Conservation (phyloP, 1,140 invertebrate species). For the Drosophila melanogaster region Release_6_plus_ISO1_MT NT_033779.5:16013501-16014000, state of each 20-base stretch:
- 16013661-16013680: conserved; percentile 20
- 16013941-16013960: conserved; percentile 54
- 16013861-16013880: no score
- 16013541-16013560: not conserved
- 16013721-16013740: not conserved
- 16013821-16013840: no score
- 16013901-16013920: not conserved
- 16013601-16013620: conserved; percentile 39
- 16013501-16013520: conserved; percentile 22
- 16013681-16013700: not conserved
- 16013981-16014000: conserved; percentile 22
- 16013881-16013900: not conserved
- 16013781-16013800: no score
- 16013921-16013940: conserved; percentile 17
- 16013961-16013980: conserved; percentile 4
- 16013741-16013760: not conserved
- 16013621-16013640: conserved; percentile 18
- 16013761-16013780: not conserved
- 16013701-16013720: conserved; percentile 11
- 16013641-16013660: conserved; percentile 3
- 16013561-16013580: conserved; percentile 29
- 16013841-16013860: no score
- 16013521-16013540: not conserved
- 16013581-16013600: conserved; percentile 28
- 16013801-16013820: no score